phyloP scores from a whole-genome alignment of 2,797 vertebrate species.

The Aulostomus chinensis region DNA sequence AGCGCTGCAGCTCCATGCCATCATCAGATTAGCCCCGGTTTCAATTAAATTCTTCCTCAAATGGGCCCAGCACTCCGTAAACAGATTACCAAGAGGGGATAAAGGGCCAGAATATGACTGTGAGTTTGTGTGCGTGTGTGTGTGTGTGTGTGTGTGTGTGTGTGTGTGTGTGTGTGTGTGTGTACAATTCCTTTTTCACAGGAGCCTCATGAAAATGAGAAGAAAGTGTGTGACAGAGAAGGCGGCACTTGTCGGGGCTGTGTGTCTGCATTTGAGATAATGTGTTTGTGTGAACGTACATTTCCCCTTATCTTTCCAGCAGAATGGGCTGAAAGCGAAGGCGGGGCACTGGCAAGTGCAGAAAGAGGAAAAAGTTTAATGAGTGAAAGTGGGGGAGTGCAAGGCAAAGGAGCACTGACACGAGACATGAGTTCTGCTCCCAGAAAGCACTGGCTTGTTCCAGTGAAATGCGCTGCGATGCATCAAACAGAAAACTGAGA shows the following conservation, averaged over 20 bases:
- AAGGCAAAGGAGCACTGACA: slow-evolving; percentile 42
- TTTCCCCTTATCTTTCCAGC: slow-evolving; percentile 46
- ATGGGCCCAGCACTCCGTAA: slow-evolving; percentile 61
- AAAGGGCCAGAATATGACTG: slow-evolving; percentile 54
- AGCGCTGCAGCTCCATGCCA: slow-evolving; percentile 35
- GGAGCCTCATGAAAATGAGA: slow-evolving; percentile 30
- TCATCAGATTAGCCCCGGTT: slow-evolving; percentile 74
- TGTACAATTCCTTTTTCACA: slow-evolving; percentile 19
- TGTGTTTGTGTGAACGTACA: slow-evolving; percentile 34
- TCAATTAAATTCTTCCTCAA: slow-evolving; percentile 74
- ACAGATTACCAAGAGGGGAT: slow-evolving; percentile 67
- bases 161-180: slow-evolving; percentile 4
- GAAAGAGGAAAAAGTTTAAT: slow-evolving; percentile 41
- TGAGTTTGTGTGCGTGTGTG: slow-evolving; percentile 32
- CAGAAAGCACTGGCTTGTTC: slow-evolving; percentile 29
- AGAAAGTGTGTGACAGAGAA: slow-evolving; percentile 48
- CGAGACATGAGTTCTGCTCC: slow-evolving; percentile 31
- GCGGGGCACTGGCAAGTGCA: slow-evolving; percentile 22
- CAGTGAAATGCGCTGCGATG: slow-evolving; percentile 52
- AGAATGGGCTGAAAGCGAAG: slow-evolving; percentile 52
- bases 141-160: slow-evolving; percentile 10
- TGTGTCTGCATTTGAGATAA: slow-evolving; percentile 50
- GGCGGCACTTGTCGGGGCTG: slow-evolving; percentile 29
- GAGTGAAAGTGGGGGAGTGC: slow-evolving; percentile 36
- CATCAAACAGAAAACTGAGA: slow-evolving; percentile 46